phyloP scores from a whole-genome alignment of 2,888 invertebrate species.

The Synergus umbraculus region DNA sequence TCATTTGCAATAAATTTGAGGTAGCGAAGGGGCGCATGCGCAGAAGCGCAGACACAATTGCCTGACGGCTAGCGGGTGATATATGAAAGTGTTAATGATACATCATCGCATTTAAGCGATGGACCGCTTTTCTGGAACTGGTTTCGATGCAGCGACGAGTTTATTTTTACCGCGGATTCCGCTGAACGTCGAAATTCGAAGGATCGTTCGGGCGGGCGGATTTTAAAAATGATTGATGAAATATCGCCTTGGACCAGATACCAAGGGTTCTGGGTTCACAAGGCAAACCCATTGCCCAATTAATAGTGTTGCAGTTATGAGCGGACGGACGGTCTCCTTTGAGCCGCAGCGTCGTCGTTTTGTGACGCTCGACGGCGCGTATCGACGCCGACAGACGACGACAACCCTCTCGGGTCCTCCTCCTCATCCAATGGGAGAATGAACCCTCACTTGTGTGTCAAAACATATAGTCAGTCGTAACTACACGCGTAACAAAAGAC shows the following conservation, averaged over 20 bases:
- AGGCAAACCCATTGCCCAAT: conserved; percentile 55
- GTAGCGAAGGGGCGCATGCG: conserved; percentile 23
- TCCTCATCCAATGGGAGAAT: conserved; percentile 55
- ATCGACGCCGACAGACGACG: conserved; percentile 71
- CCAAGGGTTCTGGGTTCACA: conserved; percentile 54
- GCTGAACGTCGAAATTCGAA: conserved; percentile 46
- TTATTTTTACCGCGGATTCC: conserved; percentile 44
- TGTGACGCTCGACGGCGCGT: conserved; percentile 71
- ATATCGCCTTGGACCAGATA: conserved; percentile 58
- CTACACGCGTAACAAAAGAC: conserved; percentile 56
- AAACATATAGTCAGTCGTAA: conserved; percentile 57
- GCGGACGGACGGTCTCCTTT: conserved; percentile 57
- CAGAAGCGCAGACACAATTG: conserved; percentile 9
- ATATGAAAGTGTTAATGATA: conserved; percentile 40
- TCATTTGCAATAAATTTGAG: conserved; percentile 36
- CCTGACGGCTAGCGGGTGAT: conserved; percentile 21
- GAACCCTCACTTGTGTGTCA: conserved; percentile 59
- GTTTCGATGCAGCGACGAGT: conserved; percentile 20
- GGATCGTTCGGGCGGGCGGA: conserved; percentile 52
- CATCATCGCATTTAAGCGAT: conserved; percentile 32
- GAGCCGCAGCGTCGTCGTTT: conserved; percentile 63
- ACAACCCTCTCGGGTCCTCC: conserved; percentile 57
- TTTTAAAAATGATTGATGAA: conserved; percentile 68
- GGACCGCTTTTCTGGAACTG: conserved; percentile 36
- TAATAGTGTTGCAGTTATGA: conserved; percentile 58